Base-by-base conservation (phyloP, 2,888 invertebrate genomes). In the Tiliacea aurago region DNA sequence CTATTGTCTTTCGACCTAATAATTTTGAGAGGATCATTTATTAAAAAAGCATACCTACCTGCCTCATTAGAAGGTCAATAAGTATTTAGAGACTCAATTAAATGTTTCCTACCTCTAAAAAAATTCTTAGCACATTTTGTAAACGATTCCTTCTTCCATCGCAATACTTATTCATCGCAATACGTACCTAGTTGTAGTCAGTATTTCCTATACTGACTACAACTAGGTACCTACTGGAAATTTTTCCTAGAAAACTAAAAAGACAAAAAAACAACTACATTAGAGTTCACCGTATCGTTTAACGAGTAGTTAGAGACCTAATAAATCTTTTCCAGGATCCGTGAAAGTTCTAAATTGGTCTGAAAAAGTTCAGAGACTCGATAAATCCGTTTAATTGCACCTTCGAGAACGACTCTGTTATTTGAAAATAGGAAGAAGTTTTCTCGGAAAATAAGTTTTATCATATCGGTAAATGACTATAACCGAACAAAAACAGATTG, bases 361-460 rank as follows among this genome's bases (percentile, higher is more conserved):
- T 74, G 74, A 47, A 56, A 58, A 70, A 69, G 70, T 81, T 81
- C 62, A 62, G 43, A 10, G 68, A 68, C 61, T 69, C 62, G 10
- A 83, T 79, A 83, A 81, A 78, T 78, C 63, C 23, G 9, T 43
- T 65, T 62, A 61, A 78, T 81, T 66, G 66, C 47, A 53, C 56
- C 56, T 51, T 33, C 43, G 74, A 53, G 80, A 77, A 55, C 43
- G 45, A 55, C 45, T 64, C 11, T 15, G 43, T 37, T 58, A 73
- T 53, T 18, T 63, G 51, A 53, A 53, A 73, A 41, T 33, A 37
- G 18, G 13, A 61, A 43, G 13, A 61, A 43, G 13, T 64, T 51
- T 64, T 64, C 41, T 33, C 13, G 55, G 28, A 73, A 61, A 65
- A 53, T 43, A 55, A 33, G 20, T 23, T 61, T 7, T 20, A 10